A percentile compares a stretch with the other conserved stretches of the same genome.
Conservation (phyloP, 2,888 invertebrate genomes). For the Leptura quadrifasciata region DNA sequence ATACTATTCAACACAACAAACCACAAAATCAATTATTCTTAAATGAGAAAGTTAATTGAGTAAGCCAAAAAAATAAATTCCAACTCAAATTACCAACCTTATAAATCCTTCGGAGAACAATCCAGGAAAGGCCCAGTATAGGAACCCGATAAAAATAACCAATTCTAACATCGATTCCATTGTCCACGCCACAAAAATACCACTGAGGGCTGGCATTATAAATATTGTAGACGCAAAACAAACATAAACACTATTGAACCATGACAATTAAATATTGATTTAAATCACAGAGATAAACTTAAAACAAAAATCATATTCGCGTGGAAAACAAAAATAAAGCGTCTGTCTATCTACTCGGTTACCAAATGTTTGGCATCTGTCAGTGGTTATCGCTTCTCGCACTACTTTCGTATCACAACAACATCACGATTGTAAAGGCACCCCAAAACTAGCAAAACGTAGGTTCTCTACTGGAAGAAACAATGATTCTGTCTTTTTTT, state of each 20-base stretch:
- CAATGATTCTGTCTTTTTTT: constrained; percentile 45
- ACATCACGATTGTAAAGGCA: constrained; percentile 16
- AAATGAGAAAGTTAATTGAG: not conserved
- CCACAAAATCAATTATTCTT: too few relatives aligned
- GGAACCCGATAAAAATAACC: constrained; percentile 64
- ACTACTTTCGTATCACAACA: not conserved
- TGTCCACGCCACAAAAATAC: constrained; percentile 54
- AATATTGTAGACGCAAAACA: not conserved
- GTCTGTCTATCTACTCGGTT: not conserved
- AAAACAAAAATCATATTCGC: constrained; percentile 13
- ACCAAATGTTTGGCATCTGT: constrained; percentile 12
- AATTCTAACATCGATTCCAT: constrained; percentile 69
- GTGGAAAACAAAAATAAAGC: constrained; percentile 15
- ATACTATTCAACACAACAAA: too few relatives aligned
- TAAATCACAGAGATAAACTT: not conserved
- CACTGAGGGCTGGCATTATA: constrained; percentile 51
- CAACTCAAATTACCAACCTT: constrained; percentile 56
- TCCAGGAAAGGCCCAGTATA: constrained; percentile 70
- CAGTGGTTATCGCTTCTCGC: constrained; percentile 6
- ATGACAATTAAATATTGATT: constrained; percentile 1
- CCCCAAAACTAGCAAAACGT: constrained; percentile 27
- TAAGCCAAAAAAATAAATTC: not conserved
- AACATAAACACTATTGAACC: constrained; percentile 19
- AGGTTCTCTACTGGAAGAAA: constrained; percentile 18
- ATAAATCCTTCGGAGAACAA: constrained; percentile 65